These are phyloP conservation scores for Aphidoletes aphidimyza DNA, from an alignment of 2,888 invertebrate genomes.

Conservation along the genomic window DNA sequence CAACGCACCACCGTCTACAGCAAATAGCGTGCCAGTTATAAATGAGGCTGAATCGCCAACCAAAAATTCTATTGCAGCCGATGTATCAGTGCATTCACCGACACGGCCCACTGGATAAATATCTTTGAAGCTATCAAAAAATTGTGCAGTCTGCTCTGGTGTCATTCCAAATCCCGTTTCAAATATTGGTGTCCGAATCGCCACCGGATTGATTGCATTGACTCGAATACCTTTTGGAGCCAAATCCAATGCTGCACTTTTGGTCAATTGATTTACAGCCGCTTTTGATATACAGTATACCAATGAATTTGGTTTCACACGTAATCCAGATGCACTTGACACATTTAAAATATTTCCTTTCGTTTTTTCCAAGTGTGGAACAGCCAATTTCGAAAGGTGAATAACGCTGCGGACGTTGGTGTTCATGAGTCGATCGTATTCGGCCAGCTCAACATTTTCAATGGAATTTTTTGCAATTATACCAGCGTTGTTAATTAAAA, in stretches of 20 bases:
- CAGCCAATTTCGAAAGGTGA: slow-evolving; percentile 85
- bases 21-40: slow-evolving; percentile 87
- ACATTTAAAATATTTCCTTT: slow-evolving; percentile 94
- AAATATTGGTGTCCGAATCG: slow-evolving; percentile 84
- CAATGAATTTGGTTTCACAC: slow-evolving; percentile 89
- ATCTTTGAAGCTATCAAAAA: slow-evolving; percentile 83
- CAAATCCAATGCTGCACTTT: slow-evolving; percentile 89
- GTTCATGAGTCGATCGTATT: slow-evolving; percentile 90
- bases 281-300: slow-evolving; percentile 95
- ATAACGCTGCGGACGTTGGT: slow-evolving; percentile 87
- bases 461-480: slow-evolving; percentile 83
- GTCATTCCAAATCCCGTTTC: slow-evolving; percentile 66
- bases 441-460: slow-evolving; percentile 85
- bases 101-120: slow-evolving; percentile 94
- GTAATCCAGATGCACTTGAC: slow-evolving; percentile 91
- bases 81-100: slow-evolving; percentile 86
- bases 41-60: slow-evolving; percentile 89
- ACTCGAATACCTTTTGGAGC: slow-evolving; percentile 86
- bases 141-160: slow-evolving; percentile 69
- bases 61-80: slow-evolving; percentile 88
- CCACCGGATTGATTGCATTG: slow-evolving; percentile 94
- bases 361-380: slow-evolving; percentile 83
- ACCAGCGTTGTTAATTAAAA: slow-evolving; percentile 91
- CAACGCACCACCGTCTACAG: slow-evolving; percentile 86
- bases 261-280: slow-evolving; percentile 89